Base-by-base conservation (phyloP, 2,113 vertebrate genomes). In the Scortum barcoo region DNA sequence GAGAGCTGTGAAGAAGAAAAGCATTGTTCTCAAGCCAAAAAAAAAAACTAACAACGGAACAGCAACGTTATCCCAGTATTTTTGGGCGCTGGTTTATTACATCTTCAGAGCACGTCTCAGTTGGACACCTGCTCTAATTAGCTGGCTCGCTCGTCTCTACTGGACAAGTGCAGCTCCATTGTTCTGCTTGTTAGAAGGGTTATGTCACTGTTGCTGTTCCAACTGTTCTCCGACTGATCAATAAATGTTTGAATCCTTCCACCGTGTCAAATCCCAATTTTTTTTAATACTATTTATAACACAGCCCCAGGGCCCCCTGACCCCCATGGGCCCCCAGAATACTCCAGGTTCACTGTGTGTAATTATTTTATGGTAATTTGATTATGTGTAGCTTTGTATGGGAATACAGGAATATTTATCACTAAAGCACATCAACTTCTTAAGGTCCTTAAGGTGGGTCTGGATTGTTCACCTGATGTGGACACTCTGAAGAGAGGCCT, bases 1-100 rank as follows among this genome's bases (percentile, higher is more conserved):
- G 26, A 71, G 51, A 58, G 42, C 71, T 61, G 60, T 26, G 75
- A 40, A 14, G 46, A 51, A n/a, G 17, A 33, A 85, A 81, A 57
- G 46, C 66, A 38, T 81, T 67, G 50, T 83, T 77, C 54, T 56
- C 11, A 9, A 36, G 60, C 72, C 69, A 74, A 70, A 51, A 42
- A n/a, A 74, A 70, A 51, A 60, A 24, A 33, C 54, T 22, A 71
- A 75, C 54, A 22, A 62, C 3, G 3, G 38, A 72, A 20, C 62
- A 36, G n/a, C 16, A 13, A 11, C 58, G 26, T 73, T 72, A 7
- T 33, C 33, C 24, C 54, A 50, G 22, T n/a, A n/a, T 36, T 77
- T 77, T 77, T 69, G 38, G 28, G 54, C 38, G 36, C 9, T 67
- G 60, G 56, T 72, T 73, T 24, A 70, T 73, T 51, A 13, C 48